Conservation (phyloP, 2,888 invertebrate genomes). For the Julus scandinavius region DNA sequence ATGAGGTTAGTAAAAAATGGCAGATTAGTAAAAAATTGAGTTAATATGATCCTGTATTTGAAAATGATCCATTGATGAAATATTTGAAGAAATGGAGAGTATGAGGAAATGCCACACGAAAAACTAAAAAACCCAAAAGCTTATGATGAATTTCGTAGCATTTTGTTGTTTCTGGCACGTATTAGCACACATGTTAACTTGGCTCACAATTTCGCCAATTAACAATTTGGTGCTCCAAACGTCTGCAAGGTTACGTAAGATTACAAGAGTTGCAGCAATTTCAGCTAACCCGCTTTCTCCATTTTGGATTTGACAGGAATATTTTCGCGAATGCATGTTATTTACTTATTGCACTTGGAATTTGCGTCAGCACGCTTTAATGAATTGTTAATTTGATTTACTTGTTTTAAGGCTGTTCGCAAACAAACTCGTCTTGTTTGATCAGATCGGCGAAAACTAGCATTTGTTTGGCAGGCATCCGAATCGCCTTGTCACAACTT, state of each 20-base stretch:
- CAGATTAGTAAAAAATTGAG: too few relatives aligned
- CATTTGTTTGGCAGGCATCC: constrained; percentile 27
- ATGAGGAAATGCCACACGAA: too few relatives aligned
- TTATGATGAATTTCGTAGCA: not conserved
- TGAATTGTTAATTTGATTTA: constrained; percentile 42
- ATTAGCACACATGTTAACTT: not conserved
- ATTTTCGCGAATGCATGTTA: constrained; percentile 30
- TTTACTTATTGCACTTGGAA: constrained; percentile 39
- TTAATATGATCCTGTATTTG: not conserved
- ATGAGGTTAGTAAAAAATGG: too few relatives aligned
- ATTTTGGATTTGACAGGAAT: constrained; percentile 8
- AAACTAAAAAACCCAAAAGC: too few relatives aligned
- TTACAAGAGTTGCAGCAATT: not conserved
- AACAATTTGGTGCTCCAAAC: not conserved
- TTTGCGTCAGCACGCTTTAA: constrained; percentile 39
- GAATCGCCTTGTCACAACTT: constrained; percentile 28
- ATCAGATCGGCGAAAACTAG: constrained; percentile 36
- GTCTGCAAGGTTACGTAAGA: not conserved
- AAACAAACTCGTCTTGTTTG: constrained; percentile 39
- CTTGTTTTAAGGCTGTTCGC: constrained; percentile 39
- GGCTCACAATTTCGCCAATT: not conserved
- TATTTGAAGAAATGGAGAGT: not conserved
- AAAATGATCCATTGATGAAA: not conserved
- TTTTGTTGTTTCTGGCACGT: not conserved
- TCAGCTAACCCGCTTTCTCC: not conserved